These are phyloP conservation scores for Trogon melanurus DNA, from an alignment of 2,113 vertebrate genomes.

Conservation along the genomic window DNA sequence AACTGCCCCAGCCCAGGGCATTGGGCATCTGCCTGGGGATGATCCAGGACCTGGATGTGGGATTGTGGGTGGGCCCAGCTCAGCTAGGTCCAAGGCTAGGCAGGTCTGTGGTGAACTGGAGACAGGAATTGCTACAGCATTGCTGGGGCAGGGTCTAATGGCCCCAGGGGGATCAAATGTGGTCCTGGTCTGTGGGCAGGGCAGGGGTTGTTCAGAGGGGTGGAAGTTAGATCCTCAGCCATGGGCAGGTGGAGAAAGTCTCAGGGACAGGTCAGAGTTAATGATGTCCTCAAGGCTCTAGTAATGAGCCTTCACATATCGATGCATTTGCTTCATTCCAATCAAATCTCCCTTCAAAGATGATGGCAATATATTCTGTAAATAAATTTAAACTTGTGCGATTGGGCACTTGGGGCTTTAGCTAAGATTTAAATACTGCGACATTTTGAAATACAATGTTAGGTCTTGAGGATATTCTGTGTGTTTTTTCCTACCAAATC, in stretches of 20 bases:
- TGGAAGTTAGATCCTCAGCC: not conserved
- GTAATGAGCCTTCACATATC: not conserved
- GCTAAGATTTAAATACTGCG: not conserved
- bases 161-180: accelerated
- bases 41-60: accelerated
- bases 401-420: not conserved
- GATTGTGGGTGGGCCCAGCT: accelerated
- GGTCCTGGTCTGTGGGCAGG: not conserved
- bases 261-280: not conserved
- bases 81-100: not conserved
- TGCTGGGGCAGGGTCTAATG: not conserved
- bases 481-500: not conserved
- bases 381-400: not conserved
- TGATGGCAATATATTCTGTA: not conserved
- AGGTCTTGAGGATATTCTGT: not conserved
- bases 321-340: not conserved
- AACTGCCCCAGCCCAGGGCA: accelerated
- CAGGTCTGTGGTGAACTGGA: not conserved
- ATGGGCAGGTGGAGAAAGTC: not conserved
- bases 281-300: not conserved
- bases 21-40: accelerated
- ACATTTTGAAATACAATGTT: not conserved
- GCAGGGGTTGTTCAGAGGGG: accelerated
- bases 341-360: not conserved
- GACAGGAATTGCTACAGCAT: not conserved